phyloP scores from a whole-genome alignment of 1,140 invertebrate species.

The Chlorops oryzae region DNA sequence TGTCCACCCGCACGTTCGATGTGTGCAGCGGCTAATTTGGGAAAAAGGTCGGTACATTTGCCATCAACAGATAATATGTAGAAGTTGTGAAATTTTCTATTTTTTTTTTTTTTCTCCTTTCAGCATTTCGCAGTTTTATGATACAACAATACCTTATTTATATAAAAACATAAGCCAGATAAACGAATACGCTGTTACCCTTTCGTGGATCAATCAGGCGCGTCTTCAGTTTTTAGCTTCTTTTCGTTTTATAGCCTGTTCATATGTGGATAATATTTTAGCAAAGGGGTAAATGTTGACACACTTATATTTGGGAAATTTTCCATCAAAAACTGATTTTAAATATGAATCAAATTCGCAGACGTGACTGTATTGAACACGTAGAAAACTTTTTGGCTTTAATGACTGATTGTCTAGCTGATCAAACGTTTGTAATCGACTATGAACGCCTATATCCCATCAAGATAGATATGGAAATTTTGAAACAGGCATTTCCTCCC shows the following conservation, averaged over 20 bases:
- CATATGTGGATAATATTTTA: conserved; percentile 40
- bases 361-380: conserved; percentile 2
- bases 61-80: neutral
- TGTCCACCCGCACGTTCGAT: conserved; percentile 52
- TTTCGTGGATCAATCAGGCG: conserved; percentile 46
- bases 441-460: conserved; percentile 61
- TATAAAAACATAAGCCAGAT: conserved; percentile 52
- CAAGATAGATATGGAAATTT: conserved; percentile 54
- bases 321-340: neutral
- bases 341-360: neutral
- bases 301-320: neutral
- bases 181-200: conserved; percentile 28
- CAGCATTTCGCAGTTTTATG: conserved; percentile 60
- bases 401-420: conserved; percentile 57
- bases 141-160: conserved; percentile 56
- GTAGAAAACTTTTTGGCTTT: conserved; percentile 53
- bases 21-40: conserved; percentile 30
- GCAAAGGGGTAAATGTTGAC: conserved; percentile 20
- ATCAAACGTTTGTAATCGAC: conserved; percentile 64
- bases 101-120: conserved; percentile 36
- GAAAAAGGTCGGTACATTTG: conserved; percentile 24
- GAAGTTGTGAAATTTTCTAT: neutral
- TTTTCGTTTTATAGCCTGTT: conserved; percentile 28
- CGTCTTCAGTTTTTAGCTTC: conserved; percentile 51
- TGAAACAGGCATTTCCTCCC: conserved; percentile 54